Percentiles rank a stretch among this genome's conserved stretches.
phyloP scores from a whole-genome alignment of 2,113 vertebrate genomes.

The Poeciliopsis occidentalis region DNA sequence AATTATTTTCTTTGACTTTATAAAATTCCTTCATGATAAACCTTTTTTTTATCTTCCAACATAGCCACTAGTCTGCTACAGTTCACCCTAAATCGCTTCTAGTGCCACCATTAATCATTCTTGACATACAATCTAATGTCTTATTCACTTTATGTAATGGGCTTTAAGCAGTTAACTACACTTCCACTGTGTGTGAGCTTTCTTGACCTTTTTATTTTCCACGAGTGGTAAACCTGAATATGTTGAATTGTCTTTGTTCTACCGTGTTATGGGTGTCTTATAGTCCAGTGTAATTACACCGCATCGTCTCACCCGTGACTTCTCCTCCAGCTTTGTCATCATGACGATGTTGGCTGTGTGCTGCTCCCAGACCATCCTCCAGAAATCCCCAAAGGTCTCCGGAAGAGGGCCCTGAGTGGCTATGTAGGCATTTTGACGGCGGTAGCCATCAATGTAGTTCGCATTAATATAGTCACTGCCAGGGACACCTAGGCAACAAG shows the following conservation, averaged over 20 bases:
- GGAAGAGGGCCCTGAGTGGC: constrained; percentile 97
- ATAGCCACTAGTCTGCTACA: not conserved
- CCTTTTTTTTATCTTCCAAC: not conserved
- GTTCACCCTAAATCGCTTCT: not conserved
- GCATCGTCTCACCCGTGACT: constrained; percentile 88
- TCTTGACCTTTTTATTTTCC: not conserved
- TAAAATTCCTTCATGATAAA: not conserved
- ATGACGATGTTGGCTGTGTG: constrained; percentile 95
- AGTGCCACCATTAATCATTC: not conserved
- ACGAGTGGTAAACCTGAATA: constrained; percentile 83
- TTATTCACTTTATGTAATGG: not conserved
- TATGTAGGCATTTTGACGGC: constrained; percentile 98
- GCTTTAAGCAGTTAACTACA: not conserved
- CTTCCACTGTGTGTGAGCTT: not conserved
- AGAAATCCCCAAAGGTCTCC: constrained; percentile 97
- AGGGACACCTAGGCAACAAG: constrained; percentile 84
- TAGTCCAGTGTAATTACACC: not conserved
- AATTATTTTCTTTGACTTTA: not conserved
- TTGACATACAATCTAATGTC: not conserved
- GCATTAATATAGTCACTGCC: constrained; percentile 98
- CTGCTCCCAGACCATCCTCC: constrained; percentile 99
- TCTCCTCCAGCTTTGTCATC: constrained; percentile 98
- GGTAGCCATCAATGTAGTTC: constrained; percentile 97
- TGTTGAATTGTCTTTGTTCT: constrained; percentile 67
- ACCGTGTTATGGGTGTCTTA: not conserved